Evolutionary conservation across 1,140 invertebrate species (phyloP).

Genomic region (Chymomyza costata): DNA sequence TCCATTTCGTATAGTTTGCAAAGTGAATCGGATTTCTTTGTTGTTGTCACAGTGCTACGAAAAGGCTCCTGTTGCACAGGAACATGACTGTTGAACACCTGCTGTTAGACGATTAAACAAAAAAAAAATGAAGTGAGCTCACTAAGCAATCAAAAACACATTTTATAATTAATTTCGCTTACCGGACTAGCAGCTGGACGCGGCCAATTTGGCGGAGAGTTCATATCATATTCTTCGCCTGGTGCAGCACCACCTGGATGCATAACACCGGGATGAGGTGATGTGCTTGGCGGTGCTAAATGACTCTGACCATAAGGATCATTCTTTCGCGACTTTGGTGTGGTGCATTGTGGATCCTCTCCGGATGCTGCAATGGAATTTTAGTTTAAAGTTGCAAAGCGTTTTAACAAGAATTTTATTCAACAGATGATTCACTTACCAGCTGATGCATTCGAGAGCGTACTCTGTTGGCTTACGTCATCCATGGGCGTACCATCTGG

Average conservation of each 20-base stretch:
- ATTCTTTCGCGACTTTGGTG: constrained; percentile 85
- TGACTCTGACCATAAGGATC: constrained; percentile 80
- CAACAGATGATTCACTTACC: constrained; percentile 77
- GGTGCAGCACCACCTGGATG: constrained; percentile 81
- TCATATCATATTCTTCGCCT: constrained; percentile 94
- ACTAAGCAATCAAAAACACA: not conserved
- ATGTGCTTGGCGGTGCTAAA: constrained; percentile 83
- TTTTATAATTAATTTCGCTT: no score
- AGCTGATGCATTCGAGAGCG: constrained; percentile 91
- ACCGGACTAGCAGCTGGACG: constrained; percentile 93
- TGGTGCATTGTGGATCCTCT: constrained; percentile 86
- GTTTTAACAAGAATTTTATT: not conserved
- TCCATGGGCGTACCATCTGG: constrained; percentile 90
- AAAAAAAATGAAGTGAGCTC: not conserved
- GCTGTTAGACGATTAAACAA: constrained; percentile 75
- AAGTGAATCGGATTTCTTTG: constrained; percentile 91
- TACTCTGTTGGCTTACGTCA: constrained; percentile 93
- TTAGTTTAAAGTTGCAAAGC: no score
- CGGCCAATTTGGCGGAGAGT: constrained; percentile 88
- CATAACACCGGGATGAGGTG: constrained; percentile 81
- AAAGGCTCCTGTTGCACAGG: constrained; percentile 86
- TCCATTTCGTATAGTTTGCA: constrained; percentile 98
- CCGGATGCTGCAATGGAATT: constrained; percentile 82
- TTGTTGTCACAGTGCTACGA: constrained; percentile 79
- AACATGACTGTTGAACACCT: constrained; percentile 95